Conservation (phyloP, 2,797 vertebrate genomes). For the Picus viridis region DNA sequence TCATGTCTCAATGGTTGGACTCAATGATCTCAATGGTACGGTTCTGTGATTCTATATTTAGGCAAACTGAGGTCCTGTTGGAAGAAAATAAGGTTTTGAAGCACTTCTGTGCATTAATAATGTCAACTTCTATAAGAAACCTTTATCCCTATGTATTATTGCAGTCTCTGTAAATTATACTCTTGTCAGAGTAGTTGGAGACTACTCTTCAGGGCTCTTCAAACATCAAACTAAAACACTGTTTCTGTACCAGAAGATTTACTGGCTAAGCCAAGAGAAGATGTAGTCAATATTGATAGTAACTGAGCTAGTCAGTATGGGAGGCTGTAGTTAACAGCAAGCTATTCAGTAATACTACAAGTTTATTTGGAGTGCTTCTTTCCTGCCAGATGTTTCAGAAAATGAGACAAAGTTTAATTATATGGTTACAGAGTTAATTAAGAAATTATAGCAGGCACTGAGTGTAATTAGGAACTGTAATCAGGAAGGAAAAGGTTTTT, state of each 20-base stretch:
- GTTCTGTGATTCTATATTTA: not conserved
- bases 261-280: not conserved
- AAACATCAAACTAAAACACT: not conserved
- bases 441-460: constrained; percentile 10
- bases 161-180: not conserved
- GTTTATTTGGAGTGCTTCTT: constrained; percentile 7
- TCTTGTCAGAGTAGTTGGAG: not conserved
- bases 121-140: not conserved
- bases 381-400: constrained; percentile 17
- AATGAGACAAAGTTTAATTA: constrained; percentile 26
- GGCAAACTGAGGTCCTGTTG: not conserved
- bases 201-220: not conserved
- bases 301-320: not conserved
- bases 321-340: not conserved
- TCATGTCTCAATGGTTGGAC: no score
- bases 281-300: not conserved
- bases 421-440: constrained; percentile 13
- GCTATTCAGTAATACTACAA: not conserved
- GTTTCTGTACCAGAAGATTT: not conserved
- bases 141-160: not conserved
- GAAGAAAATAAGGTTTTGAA: not conserved
- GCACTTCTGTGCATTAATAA: not conserved
- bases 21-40: no score
- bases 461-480: constrained; percentile 21
- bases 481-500: constrained; percentile 33